These are phyloP conservation scores for Channallabes apus DNA, from an alignment of 2,797 vertebrate species.

Conservation along the genomic window DNA sequence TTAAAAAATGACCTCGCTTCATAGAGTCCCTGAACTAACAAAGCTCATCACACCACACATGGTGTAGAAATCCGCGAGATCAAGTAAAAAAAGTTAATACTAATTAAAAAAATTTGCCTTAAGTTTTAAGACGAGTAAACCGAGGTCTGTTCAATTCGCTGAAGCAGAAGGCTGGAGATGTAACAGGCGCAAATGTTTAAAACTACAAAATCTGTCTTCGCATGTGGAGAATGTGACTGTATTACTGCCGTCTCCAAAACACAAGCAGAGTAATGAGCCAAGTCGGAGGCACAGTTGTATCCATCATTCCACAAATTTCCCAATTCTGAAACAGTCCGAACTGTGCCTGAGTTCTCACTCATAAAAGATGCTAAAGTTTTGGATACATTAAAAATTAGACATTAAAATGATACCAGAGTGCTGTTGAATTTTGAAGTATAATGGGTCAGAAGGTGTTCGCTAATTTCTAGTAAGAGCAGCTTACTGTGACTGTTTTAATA, in stretches of 20 bases:
- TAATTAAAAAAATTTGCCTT: not conserved
- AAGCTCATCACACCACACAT: not conserved
- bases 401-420: not conserved
- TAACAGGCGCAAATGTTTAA: slow-evolving; percentile 4
- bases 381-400: not conserved
- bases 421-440: not conserved
- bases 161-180: not conserved
- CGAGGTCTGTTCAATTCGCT: not conserved
- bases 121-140: slow-evolving; percentile 7
- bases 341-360: not conserved
- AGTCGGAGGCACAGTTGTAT: not conserved
- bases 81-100: not conserved
- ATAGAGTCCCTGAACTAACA: not conserved
- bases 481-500: not conserved
- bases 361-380: not conserved
- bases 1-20: not conserved
- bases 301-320: not conserved
- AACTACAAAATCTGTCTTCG: slow-evolving; percentile 12
- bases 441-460: not conserved
- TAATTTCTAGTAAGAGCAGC: not conserved
- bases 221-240: not conserved
- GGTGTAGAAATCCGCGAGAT: not conserved
- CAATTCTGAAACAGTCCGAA: slow-evolving; percentile 6
- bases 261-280: not conserved
- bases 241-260: slow-evolving; percentile 12